Conservation (phyloP, 2,113 vertebrate species). For the Aleadryas rufinucha region DNA sequence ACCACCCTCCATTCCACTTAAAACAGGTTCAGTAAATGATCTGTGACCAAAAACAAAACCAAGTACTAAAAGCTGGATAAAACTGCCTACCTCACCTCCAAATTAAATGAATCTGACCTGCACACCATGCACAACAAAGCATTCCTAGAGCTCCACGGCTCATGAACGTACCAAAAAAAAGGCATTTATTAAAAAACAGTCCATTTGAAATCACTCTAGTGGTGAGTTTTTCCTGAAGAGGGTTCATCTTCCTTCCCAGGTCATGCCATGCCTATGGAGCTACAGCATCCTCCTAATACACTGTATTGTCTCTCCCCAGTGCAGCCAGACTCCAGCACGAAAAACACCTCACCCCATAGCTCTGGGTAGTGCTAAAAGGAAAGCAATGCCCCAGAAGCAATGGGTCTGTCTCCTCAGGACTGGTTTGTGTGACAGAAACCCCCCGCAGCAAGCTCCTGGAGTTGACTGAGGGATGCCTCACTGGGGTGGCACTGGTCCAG, state of each 20-base stretch:
- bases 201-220: background rate
- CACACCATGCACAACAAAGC: slow-evolving; percentile 1
- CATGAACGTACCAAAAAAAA: background rate
- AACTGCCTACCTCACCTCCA: slow-evolving; percentile 47
- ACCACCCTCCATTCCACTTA: slow-evolving; percentile 37
- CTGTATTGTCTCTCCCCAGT: background rate
- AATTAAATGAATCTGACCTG: slow-evolving; percentile 52
- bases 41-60: slow-evolving; percentile 67
- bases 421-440: background rate
- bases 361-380: background rate
- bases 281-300: background rate
- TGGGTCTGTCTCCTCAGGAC: background rate
- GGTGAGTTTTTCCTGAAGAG: background rate
- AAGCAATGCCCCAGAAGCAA: fast-evolving
- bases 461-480: background rate
- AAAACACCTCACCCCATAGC: background rate
- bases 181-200: background rate
- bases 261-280: background rate
- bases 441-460: background rate
- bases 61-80: slow-evolving; percentile 49
- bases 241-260: background rate
- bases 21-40: slow-evolving; percentile 63
- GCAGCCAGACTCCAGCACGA: background rate
- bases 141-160: background rate
- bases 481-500: fast-evolving